Percentiles rank a stretch among this genome's conserved stretches.
Evolutionary conservation across 2,113 vertebrate genomes (phyloP).

Genomic region (Psephotus haematonotus): DNA sequence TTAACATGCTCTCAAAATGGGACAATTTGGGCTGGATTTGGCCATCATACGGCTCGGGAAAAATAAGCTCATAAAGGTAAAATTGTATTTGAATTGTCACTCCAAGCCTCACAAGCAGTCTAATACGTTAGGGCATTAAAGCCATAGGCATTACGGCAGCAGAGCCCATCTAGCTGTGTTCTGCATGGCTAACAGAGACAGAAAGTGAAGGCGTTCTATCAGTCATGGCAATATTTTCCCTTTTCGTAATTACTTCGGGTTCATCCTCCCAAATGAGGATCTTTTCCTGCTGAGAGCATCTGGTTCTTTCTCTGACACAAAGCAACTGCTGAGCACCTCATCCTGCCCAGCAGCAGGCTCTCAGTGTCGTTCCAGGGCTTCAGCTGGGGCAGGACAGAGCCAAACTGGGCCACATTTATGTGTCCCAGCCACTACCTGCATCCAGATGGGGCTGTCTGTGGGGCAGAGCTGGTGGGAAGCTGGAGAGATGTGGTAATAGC

Average conservation of each 20-base stretch:
- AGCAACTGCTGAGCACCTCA: background rate
- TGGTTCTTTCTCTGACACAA: background rate
- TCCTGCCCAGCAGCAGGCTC: background rate
- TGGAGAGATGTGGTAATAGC: fast-evolving
- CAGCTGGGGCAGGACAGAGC: background rate
- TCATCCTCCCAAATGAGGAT: background rate
- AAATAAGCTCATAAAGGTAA: background rate
- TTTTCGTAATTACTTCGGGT: background rate
- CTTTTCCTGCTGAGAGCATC: background rate
- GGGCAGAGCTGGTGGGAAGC: background rate
- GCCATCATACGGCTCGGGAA: background rate
- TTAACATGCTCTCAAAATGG: background rate
- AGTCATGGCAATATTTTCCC: background rate
- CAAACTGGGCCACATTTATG: fast-evolving
- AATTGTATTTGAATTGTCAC: background rate
- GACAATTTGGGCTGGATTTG: background rate
- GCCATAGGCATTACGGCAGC: background rate
- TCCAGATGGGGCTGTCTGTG: fast-evolving
- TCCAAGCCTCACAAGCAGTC: background rate
- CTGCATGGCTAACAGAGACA: background rate
- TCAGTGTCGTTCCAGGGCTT: fast-evolving
- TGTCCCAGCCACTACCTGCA: background rate
- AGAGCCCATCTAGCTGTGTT: background rate
- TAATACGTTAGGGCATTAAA: background rate
- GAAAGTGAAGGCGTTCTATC: background rate